These are phyloP conservation scores for Anastrepha ludens DNA, from an alignment of 1,140 invertebrate species.

Conservation along the genomic window DNA sequence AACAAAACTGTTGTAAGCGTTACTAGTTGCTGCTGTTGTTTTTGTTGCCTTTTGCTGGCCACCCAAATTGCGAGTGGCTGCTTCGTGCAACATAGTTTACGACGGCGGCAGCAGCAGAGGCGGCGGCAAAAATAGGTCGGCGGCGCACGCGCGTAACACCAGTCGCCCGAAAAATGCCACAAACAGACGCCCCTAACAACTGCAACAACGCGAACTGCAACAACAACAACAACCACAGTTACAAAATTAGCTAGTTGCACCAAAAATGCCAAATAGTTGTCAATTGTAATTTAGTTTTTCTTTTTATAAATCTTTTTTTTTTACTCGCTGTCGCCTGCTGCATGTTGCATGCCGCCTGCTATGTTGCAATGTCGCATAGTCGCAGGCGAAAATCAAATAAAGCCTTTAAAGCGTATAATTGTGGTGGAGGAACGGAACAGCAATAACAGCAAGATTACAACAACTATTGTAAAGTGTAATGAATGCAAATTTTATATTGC, in stretches of 20 bases:
- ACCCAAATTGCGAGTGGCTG: constrained; percentile 6
- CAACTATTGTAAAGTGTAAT: not conserved
- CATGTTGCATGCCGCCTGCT: constrained; percentile 1
- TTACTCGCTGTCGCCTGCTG: not conserved
- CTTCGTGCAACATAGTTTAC: constrained; percentile 9
- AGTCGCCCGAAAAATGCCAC: constrained; percentile 46
- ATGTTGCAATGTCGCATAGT: constrained; percentile 49
- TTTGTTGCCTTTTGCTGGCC: not conserved
- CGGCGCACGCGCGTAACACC: constrained; percentile 50
- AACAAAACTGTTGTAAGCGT: not conserved
- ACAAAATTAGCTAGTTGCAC: constrained; percentile 38
- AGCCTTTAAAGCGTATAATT: constrained; percentile 32
- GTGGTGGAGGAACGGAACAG: not conserved
- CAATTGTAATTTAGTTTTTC: constrained; percentile 2
- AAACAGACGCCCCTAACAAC: constrained; percentile 44
- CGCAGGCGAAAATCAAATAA: constrained; percentile 13
- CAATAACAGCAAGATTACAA: not conserved
- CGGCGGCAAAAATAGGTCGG: constrained; percentile 40
- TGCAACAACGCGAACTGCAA: not conserved
- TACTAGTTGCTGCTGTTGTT: not conserved
- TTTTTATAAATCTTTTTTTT: not conserved
- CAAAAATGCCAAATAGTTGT: constrained; percentile 48
- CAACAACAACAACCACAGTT: not conserved
- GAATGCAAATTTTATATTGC: constrained; percentile 13
- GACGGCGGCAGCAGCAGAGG: not conserved